phyloP scores from a whole-genome alignment of 2,113 vertebrate genomes.

The Oreochromis spilurus region DNA sequence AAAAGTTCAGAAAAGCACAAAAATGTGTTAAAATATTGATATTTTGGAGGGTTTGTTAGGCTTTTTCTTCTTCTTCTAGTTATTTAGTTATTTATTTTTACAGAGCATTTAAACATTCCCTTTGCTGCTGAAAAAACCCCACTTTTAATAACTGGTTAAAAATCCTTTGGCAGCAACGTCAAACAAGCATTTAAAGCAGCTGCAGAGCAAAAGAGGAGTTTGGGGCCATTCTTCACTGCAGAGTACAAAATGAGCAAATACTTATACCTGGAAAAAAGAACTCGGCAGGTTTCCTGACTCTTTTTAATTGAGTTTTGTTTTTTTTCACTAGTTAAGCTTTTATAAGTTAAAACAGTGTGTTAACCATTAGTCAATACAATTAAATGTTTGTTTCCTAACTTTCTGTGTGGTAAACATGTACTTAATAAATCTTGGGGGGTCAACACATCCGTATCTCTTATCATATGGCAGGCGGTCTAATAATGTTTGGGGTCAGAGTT shows the following conservation, averaged over 20 bases:
- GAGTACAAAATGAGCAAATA: not conserved
- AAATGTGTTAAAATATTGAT: not conserved
- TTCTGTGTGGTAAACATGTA: not conserved
- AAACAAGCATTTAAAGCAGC: not conserved
- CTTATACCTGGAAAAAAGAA: not conserved
- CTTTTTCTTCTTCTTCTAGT: not conserved
- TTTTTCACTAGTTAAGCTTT: accelerated
- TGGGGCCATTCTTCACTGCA: not conserved
- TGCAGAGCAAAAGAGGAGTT: not conserved
- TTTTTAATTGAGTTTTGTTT: not conserved
- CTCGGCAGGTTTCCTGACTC: accelerated
- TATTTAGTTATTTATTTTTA: not conserved
- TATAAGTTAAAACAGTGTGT: not conserved
- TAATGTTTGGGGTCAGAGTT: not conserved
- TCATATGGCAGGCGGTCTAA: not conserved
- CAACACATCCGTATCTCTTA: accelerated
- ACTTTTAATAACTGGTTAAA: not conserved
- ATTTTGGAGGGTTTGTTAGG: not conserved
- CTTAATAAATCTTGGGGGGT: not conserved
- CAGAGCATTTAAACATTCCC: not conserved
- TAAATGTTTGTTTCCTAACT: not conserved
- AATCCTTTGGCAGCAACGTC: not conserved
- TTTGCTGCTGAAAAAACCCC: accelerated
- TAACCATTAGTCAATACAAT: accelerated
- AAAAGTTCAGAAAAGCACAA: not conserved